Evolutionary conservation across 1,140 invertebrate species (phyloP), one percentile per base, ranked within the genome.

Genomic region (Brachionus calyciflorus): DNA sequence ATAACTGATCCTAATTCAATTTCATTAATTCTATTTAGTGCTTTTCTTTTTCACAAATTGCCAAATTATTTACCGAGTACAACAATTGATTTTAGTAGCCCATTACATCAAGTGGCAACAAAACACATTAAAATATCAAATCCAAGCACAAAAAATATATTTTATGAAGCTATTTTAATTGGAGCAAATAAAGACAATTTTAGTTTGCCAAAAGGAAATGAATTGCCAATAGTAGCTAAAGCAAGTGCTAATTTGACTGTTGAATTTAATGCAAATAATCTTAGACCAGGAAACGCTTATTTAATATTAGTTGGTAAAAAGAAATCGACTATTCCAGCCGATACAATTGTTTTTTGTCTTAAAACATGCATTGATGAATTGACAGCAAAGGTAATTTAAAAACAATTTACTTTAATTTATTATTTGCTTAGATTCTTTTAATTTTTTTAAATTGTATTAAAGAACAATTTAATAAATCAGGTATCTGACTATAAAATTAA

Each of bases 1-100:
- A 85, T 85, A 78, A 84, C 84, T 7, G 83, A 84, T 70, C 83
- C 84, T 10, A 85, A 85, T 79, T 83, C 84, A 4, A 81, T 85
- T 19, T 77, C 80, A n/a, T 55, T 85, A 77, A 40, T 85, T 70
- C 73, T 85, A 51, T 78, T 85, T 60, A 82, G 81, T 78, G 77
- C 80, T 2, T 79, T 82, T 75, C 78, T 85, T 33, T 85, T 83
- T 78, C 81, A 84, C 57, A 79, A 80, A 28, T 78, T 85, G 48
- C 84, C 84, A 0, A 79, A 82, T 77, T 85, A 84, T 69, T 48
- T 84, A 14, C 81, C 84, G 4, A 83, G 83, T 78, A 79, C 79
- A 40, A 82, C 79, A 0, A 75, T 85, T 7, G 82, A 84, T 17
- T 85, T 84, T 77, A 79, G 79, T 57, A 84, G 82, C 4, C 69